Conservation (phyloP, 2,888 invertebrate species). For the Halictus ligatus region DNA sequence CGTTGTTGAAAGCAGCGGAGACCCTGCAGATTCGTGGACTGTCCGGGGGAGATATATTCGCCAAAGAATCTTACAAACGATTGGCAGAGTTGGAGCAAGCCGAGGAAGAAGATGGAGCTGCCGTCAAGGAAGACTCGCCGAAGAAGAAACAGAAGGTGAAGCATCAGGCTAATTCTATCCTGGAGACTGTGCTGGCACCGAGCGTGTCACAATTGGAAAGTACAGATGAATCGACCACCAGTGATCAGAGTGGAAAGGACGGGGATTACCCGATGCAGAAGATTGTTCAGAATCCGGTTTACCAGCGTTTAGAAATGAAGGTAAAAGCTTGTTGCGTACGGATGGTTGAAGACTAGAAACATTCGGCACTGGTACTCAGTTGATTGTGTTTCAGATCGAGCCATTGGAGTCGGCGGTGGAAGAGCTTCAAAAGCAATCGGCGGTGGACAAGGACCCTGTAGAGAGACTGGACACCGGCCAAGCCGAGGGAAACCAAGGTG, state of each 20-base stretch:
- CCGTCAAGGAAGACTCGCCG: slow-evolving; percentile 70
- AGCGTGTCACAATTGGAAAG: slow-evolving; percentile 70
- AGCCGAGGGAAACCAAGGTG: slow-evolving; percentile 76
- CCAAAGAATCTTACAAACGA: slow-evolving; percentile 83
- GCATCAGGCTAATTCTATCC: slow-evolving; percentile 74
- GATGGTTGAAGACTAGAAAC: neutral
- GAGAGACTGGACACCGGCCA: slow-evolving; percentile 78
- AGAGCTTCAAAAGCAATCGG: slow-evolving; percentile 73
- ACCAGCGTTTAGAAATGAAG: slow-evolving; percentile 80
- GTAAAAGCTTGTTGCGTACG: slow-evolving; percentile 52
- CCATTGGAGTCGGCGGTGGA: slow-evolving; percentile 77
- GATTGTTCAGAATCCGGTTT: slow-evolving; percentile 73
- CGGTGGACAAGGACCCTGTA: slow-evolving; percentile 71
- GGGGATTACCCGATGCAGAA: slow-evolving; percentile 69
- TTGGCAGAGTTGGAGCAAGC: slow-evolving; percentile 75
- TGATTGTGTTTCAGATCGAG: slow-evolving; percentile 72
- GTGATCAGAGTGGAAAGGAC: slow-evolving; percentile 74
- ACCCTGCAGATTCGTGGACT: slow-evolving; percentile 89
- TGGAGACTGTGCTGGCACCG: slow-evolving; percentile 78
- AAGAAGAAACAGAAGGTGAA: slow-evolving; percentile 79
- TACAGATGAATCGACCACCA: slow-evolving; percentile 72
- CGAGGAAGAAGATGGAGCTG: slow-evolving; percentile 62
- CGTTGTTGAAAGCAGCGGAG: slow-evolving; percentile 89
- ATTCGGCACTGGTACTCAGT: neutral
- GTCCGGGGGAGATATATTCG: slow-evolving; percentile 86